Evolutionary conservation across 2,113 vertebrate species (phyloP), one percentile per base, ranked within the genome.

Genomic region (Propithecus coquereli): DNA sequence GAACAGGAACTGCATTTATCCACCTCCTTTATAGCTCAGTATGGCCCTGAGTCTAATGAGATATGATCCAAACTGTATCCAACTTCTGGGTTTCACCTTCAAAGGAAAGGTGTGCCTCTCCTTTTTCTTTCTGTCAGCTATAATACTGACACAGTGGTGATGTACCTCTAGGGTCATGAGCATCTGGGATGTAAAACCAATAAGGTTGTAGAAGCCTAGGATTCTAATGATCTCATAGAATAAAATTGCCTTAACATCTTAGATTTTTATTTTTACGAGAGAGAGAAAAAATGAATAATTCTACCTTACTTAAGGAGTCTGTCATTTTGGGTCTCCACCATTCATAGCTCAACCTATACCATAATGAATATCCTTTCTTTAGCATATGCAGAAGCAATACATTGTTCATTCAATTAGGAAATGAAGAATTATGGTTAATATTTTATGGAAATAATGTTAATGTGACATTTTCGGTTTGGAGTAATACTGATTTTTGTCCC

Each of bases 81-180:
- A 45, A 30, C 5, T 30, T 50, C 54, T 30, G 52, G 5, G 27
- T 68, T 23, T 47, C 37, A 13, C 40, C 80, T 86, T 30, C 18
- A 25, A 17, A 54, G 12, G 2, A 2, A 37, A 23, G 18, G 0
- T 12, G 1, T 6, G 13, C 2, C 4, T 61, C 8, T 37, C 1
- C 52, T 43, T 32, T 17, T 9, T 30, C 13, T 45, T 5, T 40
- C 43, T 40, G 8, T 27, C 13, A 6, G 7, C 7, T n/a, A 17
- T 14, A n/a, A 22, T 3, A 1, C 23, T 65, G 6, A 66, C 20
- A 17, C 63, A 43, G 34, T 20, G 37, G 11, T 18, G 32, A 18
- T 32, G 14, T 16, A 11, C 45, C 27, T 37, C 57, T 37, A 40
- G 18, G 20, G 18, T 13, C 45, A 13, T 45, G 32, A 47, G 25